phyloP scores from a whole-genome alignment of 2,113 vertebrate genomes.

The Sinocyclocheilus anophthalmus region DNA sequence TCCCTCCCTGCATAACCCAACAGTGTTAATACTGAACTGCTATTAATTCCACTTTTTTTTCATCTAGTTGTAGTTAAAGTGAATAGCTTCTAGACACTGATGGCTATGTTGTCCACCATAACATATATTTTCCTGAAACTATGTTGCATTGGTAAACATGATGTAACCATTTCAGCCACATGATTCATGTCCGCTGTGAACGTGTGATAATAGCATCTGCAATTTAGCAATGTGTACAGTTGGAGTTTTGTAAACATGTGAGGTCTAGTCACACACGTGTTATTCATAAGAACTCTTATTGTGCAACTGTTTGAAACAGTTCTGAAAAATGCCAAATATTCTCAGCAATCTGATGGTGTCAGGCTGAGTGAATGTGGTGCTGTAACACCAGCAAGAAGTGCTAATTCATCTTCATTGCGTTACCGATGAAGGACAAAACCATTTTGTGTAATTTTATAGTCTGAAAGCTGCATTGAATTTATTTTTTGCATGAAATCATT shows the following conservation, averaged over 20 bases:
- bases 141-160: background rate
- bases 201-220: background rate
- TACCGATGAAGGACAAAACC: background rate
- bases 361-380: background rate
- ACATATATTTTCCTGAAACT: background rate
- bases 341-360: constrained; percentile 28
- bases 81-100: background rate
- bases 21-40: constrained; percentile 13
- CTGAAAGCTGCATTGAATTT: background rate
- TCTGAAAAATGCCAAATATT: constrained; percentile 7
- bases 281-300: background rate
- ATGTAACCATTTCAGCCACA: background rate
- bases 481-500: background rate
- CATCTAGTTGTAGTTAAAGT: background rate
- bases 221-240: background rate
- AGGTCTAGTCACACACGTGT: background rate
- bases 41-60: constrained; percentile 8
- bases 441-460: background rate
- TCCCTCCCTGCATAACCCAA: background rate
- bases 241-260: background rate
- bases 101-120: background rate
- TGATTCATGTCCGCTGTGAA: background rate
- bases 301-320: background rate
- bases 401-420: background rate
- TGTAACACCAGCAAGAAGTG: constrained; percentile 14